phyloP scores from a whole-genome alignment of 1,140 invertebrate species.

The Stenopsyche tienmushanensis region DNA sequence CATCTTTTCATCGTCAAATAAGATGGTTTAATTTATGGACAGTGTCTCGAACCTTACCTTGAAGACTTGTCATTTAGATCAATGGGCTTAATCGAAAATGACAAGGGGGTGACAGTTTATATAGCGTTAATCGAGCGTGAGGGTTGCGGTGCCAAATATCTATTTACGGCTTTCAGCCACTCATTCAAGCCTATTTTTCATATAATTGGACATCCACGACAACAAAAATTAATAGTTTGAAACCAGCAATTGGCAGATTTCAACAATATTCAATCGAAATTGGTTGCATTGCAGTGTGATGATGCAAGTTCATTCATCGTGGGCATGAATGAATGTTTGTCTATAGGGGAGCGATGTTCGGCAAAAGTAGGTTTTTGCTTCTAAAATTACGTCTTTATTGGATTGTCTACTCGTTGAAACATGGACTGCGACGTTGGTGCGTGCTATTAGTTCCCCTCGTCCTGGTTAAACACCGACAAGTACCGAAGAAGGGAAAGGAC shows the following conservation, averaged over 20 bases:
- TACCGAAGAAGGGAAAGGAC: conserved; percentile 6
- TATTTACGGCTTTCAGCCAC: not conserved
- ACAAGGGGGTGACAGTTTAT: not conserved
- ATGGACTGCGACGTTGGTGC: not conserved
- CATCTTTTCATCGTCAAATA: too few relatives aligned
- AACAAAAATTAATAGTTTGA: not conserved
- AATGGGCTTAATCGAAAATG: not conserved
- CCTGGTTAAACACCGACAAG: conserved; percentile 19
- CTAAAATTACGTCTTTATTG: not conserved
- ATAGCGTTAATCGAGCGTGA: not conserved
- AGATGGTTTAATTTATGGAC: too few relatives aligned
- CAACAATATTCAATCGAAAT: too few relatives aligned
- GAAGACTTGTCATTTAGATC: too few relatives aligned
- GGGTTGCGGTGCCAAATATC: conserved; percentile 1
- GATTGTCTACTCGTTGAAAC: not conserved
- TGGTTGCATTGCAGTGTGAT: not conserved
- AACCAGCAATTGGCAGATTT: too few relatives aligned
- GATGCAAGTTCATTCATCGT: not conserved
- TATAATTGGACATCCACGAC: not conserved
- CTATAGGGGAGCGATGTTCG: too few relatives aligned
- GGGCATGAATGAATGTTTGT: too few relatives aligned
- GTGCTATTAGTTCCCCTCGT: conserved; percentile 12
- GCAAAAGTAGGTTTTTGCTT: too few relatives aligned
- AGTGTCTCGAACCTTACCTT: too few relatives aligned
- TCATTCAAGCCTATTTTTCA: not conserved